Percentiles rank a stretch among this genome's conserved stretches.
These are phyloP conservation scores for Mechanitis messenoides DNA, from an alignment of 2,888 invertebrate genomes.

Conservation along the genomic window DNA sequence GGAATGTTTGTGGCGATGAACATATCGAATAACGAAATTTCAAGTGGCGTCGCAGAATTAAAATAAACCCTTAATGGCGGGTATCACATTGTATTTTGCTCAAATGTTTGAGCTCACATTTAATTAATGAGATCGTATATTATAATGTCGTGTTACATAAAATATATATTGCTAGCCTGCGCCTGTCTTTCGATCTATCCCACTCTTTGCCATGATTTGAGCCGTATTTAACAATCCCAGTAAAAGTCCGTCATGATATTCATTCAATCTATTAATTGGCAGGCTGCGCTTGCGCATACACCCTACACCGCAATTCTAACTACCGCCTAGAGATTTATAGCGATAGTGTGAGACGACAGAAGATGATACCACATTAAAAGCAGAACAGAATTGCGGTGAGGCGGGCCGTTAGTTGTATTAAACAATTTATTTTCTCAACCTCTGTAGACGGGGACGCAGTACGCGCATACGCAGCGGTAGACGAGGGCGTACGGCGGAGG, in stretches of 20 bases:
- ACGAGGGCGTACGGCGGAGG: constrained; percentile 8
- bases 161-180: not conserved
- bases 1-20: constrained; percentile 1
- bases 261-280: not conserved
- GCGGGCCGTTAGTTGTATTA: not conserved
- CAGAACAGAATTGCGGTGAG: not conserved
- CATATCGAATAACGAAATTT: not conserved
- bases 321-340: not conserved
- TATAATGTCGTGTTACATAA: not conserved
- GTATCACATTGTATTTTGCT: not conserved
- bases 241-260: not conserved
- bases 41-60: not conserved
- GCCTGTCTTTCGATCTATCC: not conserved
- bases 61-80: not conserved
- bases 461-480: constrained; percentile 10
- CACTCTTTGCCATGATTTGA: not conserved
- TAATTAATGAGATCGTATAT: constrained; percentile 8
- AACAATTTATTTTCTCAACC: not conserved
- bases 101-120: not conserved
- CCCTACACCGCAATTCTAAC: not conserved
- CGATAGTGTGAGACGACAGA: not conserved
- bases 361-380: not conserved
- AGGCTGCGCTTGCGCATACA: not conserved
- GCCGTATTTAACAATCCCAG: not conserved
- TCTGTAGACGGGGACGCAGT: constrained; percentile 4